Conservation (phyloP, 2,888 invertebrate species). For the Malachius bipustulatus region DNA sequence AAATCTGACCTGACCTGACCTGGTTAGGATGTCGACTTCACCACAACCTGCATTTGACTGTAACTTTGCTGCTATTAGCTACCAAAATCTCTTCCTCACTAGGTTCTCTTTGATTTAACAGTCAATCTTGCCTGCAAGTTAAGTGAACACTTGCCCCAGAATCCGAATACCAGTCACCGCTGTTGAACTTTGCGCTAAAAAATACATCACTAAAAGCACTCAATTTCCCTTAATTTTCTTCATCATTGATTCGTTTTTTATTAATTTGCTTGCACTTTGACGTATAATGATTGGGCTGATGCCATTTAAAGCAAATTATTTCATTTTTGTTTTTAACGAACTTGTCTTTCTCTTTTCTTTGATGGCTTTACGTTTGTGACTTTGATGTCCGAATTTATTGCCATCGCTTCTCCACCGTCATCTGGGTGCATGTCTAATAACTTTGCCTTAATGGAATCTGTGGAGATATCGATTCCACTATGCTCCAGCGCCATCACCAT, state of each 20-base stretch:
- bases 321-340: background rate
- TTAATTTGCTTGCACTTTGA: background rate
- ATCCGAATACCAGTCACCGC: conserved; percentile 4
- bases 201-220: background rate
- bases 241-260: background rate
- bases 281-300: background rate
- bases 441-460: conserved; percentile 6
- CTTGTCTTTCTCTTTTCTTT: too few species aligned
- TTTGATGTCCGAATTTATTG: too few species aligned
- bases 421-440: conserved; percentile 5
- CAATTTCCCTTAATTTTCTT: too few species aligned
- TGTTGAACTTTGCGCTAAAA: background rate
- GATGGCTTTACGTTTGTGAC: too few species aligned
- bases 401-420: too few species aligned
- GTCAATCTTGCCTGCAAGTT: conserved; percentile 7
- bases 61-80: conserved; percentile 5
- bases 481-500: conserved; percentile 24
- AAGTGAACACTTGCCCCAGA: conserved; percentile 9
- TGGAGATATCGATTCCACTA: conserved; percentile 11
- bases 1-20: background rate
- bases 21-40: conserved; percentile 4
- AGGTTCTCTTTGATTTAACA: conserved; percentile 5
- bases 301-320: background rate
- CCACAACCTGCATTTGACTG: conserved; percentile 4
- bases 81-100: conserved; percentile 4